Evolutionary conservation across 2,888 invertebrate genomes (phyloP).

Genomic region (Megastigmus dorsalis): DNA sequence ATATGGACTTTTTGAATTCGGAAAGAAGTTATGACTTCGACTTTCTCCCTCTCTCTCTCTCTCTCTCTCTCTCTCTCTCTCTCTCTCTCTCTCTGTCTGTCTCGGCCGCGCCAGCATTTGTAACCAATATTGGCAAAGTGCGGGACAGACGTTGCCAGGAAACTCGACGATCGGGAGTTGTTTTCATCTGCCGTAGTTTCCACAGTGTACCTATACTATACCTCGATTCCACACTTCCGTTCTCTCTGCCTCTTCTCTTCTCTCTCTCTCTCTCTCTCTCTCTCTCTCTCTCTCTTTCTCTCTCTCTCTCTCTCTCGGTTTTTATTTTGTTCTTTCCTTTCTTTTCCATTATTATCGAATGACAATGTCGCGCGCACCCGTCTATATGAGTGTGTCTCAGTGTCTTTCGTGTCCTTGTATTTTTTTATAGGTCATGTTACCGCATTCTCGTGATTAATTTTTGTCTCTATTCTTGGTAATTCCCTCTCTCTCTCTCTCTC

Average conservation of each 20-base stretch:
- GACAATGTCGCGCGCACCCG: slow-evolving; percentile 14
- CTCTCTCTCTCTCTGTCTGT: slow-evolving; percentile 4
- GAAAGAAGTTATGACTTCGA: slow-evolving; percentile 32
- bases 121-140: slow-evolving; percentile 56
- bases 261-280: not conserved
- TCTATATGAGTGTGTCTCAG: not conserved
- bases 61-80: not conserved
- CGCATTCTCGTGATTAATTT: not conserved
- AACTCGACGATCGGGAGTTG: slow-evolving; percentile 40
- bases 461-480: too few relatives aligned
- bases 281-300: not conserved
- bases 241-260: not conserved
- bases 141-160: slow-evolving; percentile 52
- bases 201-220: too few relatives aligned
- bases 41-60: not conserved
- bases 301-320: not conserved
- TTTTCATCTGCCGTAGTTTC: slow-evolving; percentile 43
- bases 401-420: not conserved
- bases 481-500: too few relatives aligned
- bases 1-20: not conserved
- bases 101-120: too few relatives aligned
- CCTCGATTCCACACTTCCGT: not conserved
- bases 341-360: slow-evolving; percentile 33
- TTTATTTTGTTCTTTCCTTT: too few relatives aligned
- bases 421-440: too few relatives aligned